Percentiles rank a stretch among this genome's conserved stretches.
phyloP scores from a whole-genome alignment of 2,888 invertebrate species.

The Tachina grossa region DNA sequence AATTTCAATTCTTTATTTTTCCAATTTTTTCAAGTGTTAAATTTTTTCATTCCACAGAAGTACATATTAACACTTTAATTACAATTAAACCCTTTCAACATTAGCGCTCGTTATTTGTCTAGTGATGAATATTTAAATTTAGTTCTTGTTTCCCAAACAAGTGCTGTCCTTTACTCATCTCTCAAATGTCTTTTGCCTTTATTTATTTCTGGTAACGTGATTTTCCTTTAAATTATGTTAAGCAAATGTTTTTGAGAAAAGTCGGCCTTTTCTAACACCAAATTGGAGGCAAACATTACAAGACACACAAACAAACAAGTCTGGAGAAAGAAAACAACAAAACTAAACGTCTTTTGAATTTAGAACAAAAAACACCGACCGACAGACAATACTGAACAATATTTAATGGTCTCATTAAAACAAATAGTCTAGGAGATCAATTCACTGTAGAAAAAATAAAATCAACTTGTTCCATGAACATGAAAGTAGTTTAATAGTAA shows the following conservation, averaged over 20 bases:
- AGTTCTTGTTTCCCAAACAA: neutral
- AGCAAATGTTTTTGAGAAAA: slow-evolving; percentile 51
- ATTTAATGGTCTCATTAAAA: slow-evolving; percentile 57
- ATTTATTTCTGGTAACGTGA: slow-evolving; percentile 29
- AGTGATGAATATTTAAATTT: neutral
- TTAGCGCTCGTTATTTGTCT: slow-evolving; percentile 3
- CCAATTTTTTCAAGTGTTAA: neutral
- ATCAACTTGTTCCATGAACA: slow-evolving; percentile 8
- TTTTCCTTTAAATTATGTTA: slow-evolving; percentile 53
- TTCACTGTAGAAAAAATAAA: slow-evolving; percentile 7
- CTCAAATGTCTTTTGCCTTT: neutral
- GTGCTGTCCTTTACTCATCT: neutral
- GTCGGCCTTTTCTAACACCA: slow-evolving; percentile 58
- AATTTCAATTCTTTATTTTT: neutral
- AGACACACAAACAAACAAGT: neutral
- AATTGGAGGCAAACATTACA: slow-evolving; percentile 33
- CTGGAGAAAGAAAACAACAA: neutral
- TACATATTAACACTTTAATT: slow-evolving; percentile 36
- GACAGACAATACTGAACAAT: neutral
- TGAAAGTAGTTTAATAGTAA: slow-evolving; percentile 44
- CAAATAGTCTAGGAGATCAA: slow-evolving; percentile 30
- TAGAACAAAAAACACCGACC: slow-evolving; percentile 35
- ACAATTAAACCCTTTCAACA: slow-evolving; percentile 33
- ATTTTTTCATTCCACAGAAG: no score
- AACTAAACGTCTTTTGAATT: slow-evolving; percentile 41